phyloP scores from a whole-genome alignment of 2,797 vertebrate genomes.

The Sciaenops ocellatus region DNA sequence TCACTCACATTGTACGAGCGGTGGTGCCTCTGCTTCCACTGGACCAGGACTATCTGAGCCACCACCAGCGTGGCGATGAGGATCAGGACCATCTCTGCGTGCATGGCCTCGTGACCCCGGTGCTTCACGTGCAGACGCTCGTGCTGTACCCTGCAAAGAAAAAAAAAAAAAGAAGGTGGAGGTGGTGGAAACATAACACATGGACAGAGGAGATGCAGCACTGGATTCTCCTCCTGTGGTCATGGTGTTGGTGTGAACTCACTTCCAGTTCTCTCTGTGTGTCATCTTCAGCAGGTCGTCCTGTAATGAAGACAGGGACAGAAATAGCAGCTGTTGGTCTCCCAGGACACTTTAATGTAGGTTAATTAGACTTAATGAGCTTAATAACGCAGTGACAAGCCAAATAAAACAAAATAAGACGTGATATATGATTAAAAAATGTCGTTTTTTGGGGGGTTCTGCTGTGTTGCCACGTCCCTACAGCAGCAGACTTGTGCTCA shows the following conservation, averaged over 20 bases:
- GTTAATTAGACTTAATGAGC: not conserved
- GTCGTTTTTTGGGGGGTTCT: not conserved
- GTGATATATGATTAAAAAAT: rapidly evolving
- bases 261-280: slow-evolving; percentile 75
- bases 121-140: slow-evolving; percentile 79
- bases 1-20: slow-evolving; percentile 77
- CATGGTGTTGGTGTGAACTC: slow-evolving; percentile 20
- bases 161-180: not conserved
- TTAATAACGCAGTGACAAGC: not conserved
- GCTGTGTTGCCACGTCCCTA: slow-evolving; percentile 30
- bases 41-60: slow-evolving; percentile 82
- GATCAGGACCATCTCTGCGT: slow-evolving; percentile 84
- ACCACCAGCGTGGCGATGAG: slow-evolving; percentile 80
- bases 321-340: slow-evolving; percentile 48
- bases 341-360: slow-evolving; percentile 29
- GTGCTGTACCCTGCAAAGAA: slow-evolving; percentile 76
- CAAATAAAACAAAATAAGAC: rapidly evolving
- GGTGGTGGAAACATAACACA: not conserved
- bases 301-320: slow-evolving; percentile 58
- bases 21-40: slow-evolving; percentile 85
- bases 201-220: not conserved
- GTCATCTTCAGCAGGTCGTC: slow-evolving; percentile 79
- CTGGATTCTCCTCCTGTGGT: no score
- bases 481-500: not conserved
- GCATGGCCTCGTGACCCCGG: slow-evolving; percentile 81